Evolutionary conservation across 2,888 invertebrate genomes (phyloP), one percentile per base, ranked within the genome.

Genomic region (Dione juno): DNA sequence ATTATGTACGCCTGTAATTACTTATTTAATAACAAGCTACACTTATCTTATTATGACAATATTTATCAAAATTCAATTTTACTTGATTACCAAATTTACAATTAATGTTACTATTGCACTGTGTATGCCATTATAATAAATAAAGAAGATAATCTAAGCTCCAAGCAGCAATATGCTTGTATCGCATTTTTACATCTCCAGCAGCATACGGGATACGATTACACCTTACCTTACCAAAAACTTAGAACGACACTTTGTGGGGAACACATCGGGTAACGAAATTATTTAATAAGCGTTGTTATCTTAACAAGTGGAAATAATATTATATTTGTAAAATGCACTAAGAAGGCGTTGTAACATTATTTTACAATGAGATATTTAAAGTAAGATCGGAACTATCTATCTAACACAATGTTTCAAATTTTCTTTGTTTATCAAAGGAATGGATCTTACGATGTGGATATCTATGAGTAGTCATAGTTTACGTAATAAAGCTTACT

Each of bases 1-100:
- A 37, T 37, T 37, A 57, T 57, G 37, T 16, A 37, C 35, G 16
- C 57, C 37, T 37, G 1, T 57, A 10, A 37, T 11, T 16, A 57
- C 57, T 57, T 13, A 57, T 57, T 57, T 16, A 37, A 57, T 37
- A 37, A 37, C 9, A 57, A 57, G 16, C 37, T 57, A 16, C 10
- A 57, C 37, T 16, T 16, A 37, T 37, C 37, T 37, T 57, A 57
- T 57, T 16, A 37, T 5, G 9, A 57, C 11, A 57, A 37, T 16
- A 37, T n/a, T 35, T 35, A n/a, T 9, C 10, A 35, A 37, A n/a
- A 54, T 35, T 14, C 8, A 19, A n/a, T 54, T 3, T 37, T 16
- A 16, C n/a, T 37, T n/a, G 37, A 57, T 11, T 57, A 11, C 7
- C 37, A 57, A 57, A 37, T 37, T 37, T 7, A 16, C 16, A 16